Base-by-base conservation (phyloP, 2,113 vertebrate genomes). In the Trachemys scripta region DNA sequence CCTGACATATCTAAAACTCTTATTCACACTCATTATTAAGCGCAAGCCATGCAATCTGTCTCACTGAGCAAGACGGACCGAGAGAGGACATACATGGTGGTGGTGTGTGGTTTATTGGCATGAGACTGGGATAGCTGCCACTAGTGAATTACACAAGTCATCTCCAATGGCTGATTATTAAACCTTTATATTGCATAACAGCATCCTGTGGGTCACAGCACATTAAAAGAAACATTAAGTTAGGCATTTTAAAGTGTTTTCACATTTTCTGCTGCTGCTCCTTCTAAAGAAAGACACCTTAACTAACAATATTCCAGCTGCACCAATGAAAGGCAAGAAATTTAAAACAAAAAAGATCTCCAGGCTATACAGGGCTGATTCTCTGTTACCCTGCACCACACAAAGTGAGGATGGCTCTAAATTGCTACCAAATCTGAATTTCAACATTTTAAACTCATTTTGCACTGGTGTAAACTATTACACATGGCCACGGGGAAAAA, bases 91-190 rank as follows among this genome's bases (percentile, higher is more conserved):
- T 20, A 57, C 1, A 57, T 82, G 47, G n/a, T 65, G 95, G 47
- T 38, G 31, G 22, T 75, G 80, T 31, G 82, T 42, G 90, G 35
- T 78, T 81, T 45, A 88, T 54, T 90, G 93, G 65, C 89, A 80
- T 35, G 84, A 87, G 22, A 14, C 6, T 92, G 89, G 65, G 65
- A 69, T 87, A 91, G 45, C 54, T 93, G n/a, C 65, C 92, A 75
- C 79, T 72, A 78, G 47, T 95, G 90, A 94, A 96, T 80, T 88
- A 95, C 50, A 85, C 3, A 22, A 3, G 86, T 50, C 17, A 47
- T 94, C 75, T 31, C 59, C 57, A 13, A 92, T n/a, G 53, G 53
- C 20, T 96, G 85, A 78, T 49, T 57, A 95, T 1, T 92, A 86
- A 90, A 88, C 35, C 86, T 53, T 57, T 47, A 78, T 29, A 29